These are phyloP conservation scores for Caerostris darwini DNA, from an alignment of 1,140 invertebrate genomes.

Conservation along the genomic window DNA sequence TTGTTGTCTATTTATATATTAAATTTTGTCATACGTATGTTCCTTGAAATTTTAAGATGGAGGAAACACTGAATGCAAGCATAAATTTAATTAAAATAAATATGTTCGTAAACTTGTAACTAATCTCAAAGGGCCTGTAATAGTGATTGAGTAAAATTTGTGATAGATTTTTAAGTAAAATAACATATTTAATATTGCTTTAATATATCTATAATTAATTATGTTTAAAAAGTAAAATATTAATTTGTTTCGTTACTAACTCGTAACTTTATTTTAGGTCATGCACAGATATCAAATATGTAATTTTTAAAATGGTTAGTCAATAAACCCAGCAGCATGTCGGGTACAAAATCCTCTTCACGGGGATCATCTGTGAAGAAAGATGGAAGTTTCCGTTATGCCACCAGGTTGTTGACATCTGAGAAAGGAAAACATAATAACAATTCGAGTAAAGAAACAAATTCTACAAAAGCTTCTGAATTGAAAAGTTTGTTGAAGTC, in stretches of 20 bases:
- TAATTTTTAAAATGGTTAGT: neutral
- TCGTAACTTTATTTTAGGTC: conserved; percentile 34
- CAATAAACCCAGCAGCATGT: conserved; percentile 19
- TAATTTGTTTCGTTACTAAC: neutral
- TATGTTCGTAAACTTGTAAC: too few species aligned
- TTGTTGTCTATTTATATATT: too few species aligned
- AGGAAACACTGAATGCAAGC: too few species aligned
- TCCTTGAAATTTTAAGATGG: too few species aligned
- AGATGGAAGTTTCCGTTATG: conserved; percentile 60
- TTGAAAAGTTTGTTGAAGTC: conserved; percentile 40
- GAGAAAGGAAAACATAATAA: conserved; percentile 39
- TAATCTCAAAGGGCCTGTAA: too few species aligned
- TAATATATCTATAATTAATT: too few species aligned
- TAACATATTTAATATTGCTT: too few species aligned
- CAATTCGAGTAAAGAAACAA: conserved; percentile 14
- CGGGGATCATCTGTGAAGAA: conserved; percentile 44
- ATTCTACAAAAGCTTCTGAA: conserved; percentile 56
- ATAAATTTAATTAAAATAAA: too few species aligned
- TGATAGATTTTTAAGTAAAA: too few species aligned
- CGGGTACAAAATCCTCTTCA: conserved; percentile 47
- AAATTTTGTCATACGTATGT: too few species aligned
- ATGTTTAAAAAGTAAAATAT: too few species aligned
- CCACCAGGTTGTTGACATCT: conserved; percentile 43
- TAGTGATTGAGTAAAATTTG: too few species aligned
- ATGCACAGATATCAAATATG: conserved; percentile 1